Conservation (phyloP, 2,888 invertebrate species). For the Helicoverpa assulta region DNA sequence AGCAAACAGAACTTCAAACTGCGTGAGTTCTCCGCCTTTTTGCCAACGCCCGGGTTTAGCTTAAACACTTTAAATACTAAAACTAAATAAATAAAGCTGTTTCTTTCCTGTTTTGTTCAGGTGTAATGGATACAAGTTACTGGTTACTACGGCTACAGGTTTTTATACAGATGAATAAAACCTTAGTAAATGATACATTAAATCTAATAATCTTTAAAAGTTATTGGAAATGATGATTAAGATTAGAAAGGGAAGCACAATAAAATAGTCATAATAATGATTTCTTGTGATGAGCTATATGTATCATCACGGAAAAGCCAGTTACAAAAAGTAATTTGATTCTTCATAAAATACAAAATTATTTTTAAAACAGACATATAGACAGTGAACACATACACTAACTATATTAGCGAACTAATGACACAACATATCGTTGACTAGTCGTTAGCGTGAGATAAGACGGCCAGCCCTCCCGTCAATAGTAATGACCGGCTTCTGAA, state of each 20-base stretch:
- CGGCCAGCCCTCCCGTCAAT: conserved; percentile 42
- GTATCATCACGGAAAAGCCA: too few relatives aligned
- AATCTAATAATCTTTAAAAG: background rate
- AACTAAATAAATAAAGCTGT: conserved; percentile 34
- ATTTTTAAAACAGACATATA: background rate
- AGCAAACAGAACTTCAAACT: conserved; percentile 42
- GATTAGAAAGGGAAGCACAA: background rate
- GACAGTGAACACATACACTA: conserved; percentile 6
- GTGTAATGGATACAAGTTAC: conserved; percentile 1
- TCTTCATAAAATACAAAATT: background rate
- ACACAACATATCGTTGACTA: conserved; percentile 31
- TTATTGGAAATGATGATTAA: background rate
- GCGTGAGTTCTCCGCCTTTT: conserved; percentile 30
- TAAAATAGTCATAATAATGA: too few relatives aligned
- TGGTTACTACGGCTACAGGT: too few relatives aligned
- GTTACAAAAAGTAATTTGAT: background rate
- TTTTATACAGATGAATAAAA: conserved; percentile 7
- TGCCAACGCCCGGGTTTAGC: conserved; percentile 34
- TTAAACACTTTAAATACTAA: conserved; percentile 42
- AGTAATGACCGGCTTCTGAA: conserved; percentile 15
- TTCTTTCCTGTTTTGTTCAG: conserved; percentile 27
- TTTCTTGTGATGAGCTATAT: too few relatives aligned
- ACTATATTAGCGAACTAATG: conserved; percentile 41
- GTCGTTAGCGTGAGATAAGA: conserved; percentile 59
- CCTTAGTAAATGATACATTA: background rate